A percentile compares a stretch with the other conserved stretches of the same genome.
These are phyloP conservation scores for Yponomeuta malinellus DNA, from an alignment of 2,888 invertebrate genomes.

Conservation along the genomic window DNA sequence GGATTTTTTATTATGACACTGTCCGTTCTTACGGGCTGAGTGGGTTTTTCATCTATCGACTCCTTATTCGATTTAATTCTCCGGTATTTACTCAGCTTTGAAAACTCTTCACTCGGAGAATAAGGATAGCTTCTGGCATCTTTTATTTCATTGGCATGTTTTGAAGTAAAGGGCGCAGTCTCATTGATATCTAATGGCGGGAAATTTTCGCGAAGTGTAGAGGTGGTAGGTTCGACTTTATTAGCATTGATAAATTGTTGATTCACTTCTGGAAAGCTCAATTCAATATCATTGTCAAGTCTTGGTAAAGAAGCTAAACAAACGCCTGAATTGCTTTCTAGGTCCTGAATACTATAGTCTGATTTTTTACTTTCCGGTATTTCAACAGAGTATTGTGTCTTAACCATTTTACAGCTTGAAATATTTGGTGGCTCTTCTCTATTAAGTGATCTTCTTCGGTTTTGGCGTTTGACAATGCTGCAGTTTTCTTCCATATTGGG, in stretches of 20 bases:
- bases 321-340: constrained; percentile 61
- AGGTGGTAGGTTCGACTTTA: constrained; percentile 36
- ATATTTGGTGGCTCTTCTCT: constrained; percentile 30
- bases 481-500: constrained; percentile 33
- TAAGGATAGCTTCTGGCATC: constrained; percentile 23
- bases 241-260: constrained; percentile 70
- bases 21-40: constrained; percentile 48
- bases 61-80: constrained; percentile 41
- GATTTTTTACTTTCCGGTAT: constrained; percentile 37
- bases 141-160: constrained; percentile 22
- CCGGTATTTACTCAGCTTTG: constrained; percentile 60
- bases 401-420: constrained; percentile 59
- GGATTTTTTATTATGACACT: constrained; percentile 71
- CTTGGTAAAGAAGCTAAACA: constrained; percentile 63
- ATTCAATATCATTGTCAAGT: constrained; percentile 66
- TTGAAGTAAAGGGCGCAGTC: constrained; percentile 23
- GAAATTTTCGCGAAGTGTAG: neutral
- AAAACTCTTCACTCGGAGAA: constrained; percentile 39
- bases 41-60: constrained; percentile 25
- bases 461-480: constrained; percentile 16
- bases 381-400: constrained; percentile 42
- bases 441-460: constrained; percentile 28
- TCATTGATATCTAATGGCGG: constrained; percentile 34
- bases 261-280: constrained; percentile 68
- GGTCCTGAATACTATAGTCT: constrained; percentile 57